phyloP scores from a whole-genome alignment of 2,888 invertebrate species.

The Capitulum mitella region DNA sequence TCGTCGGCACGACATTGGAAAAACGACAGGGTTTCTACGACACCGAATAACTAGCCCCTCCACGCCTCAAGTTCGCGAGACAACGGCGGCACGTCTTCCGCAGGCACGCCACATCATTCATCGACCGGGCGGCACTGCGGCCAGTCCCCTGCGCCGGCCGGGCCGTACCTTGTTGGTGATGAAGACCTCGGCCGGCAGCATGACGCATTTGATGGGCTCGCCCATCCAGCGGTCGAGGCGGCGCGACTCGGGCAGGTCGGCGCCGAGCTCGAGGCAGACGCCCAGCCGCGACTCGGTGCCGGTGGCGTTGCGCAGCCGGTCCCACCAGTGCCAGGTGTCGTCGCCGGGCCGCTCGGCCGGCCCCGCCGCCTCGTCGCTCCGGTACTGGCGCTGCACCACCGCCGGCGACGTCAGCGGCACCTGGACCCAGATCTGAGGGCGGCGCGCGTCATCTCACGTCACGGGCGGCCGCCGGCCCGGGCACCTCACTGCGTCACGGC shows the following conservation, averaged over 20 bases:
- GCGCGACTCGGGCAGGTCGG: conserved; percentile 61
- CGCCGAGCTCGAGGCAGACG: conserved; percentile 69
- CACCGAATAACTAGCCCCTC: too few species aligned
- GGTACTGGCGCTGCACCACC: conserved; percentile 22
- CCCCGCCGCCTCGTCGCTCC: conserved; percentile 39
- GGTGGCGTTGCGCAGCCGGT: conserved; percentile 48
- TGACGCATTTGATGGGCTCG: conserved; percentile 80
- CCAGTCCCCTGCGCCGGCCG: too few species aligned
- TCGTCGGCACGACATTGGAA: too few species aligned
- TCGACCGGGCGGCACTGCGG: too few species aligned
- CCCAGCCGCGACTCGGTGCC: conserved; percentile 54
- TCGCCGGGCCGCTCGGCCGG: conserved; percentile 45
- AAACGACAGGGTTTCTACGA: too few species aligned
- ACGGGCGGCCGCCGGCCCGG: conserved; percentile 35
- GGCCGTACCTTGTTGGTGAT: conserved; percentile 71
- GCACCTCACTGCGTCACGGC: too few species aligned
- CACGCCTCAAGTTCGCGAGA: too few species aligned
- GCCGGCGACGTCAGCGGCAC: conserved; percentile 58
- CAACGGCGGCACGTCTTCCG: too few species aligned
- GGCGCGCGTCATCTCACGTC: too few species aligned
- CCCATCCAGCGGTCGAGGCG: conserved; percentile 79
- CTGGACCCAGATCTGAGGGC: conserved; percentile 43
- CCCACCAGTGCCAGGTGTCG: conserved; percentile 63
- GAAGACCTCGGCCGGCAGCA: conserved; percentile 73
- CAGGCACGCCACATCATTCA: too few species aligned